Evolutionary conservation across 2,113 vertebrate genomes (phyloP).

Genomic region (Chinchilla lanigera): DNA sequence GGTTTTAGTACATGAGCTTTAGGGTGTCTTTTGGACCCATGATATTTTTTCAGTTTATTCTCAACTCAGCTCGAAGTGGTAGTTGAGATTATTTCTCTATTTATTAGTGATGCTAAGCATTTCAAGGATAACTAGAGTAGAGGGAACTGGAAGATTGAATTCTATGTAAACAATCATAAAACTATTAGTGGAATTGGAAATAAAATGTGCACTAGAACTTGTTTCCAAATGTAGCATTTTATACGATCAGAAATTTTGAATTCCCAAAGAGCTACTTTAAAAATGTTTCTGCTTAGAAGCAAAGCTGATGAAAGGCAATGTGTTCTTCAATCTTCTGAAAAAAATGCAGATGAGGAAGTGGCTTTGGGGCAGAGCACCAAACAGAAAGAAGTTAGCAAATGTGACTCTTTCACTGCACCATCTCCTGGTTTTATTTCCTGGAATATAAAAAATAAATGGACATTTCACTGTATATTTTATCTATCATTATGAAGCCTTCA

Average conservation of each 20-base stretch:
- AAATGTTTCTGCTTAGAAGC: not conserved
- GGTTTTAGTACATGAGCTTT: not conserved
- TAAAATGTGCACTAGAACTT: not conserved
- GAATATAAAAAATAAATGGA: not conserved
- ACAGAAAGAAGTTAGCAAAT: too few relatives aligned
- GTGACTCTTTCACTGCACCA: not conserved
- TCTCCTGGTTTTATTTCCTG: not conserved
- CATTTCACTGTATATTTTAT: not conserved
- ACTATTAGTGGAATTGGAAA: not conserved
- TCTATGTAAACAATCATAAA: not conserved
- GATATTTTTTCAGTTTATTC: not conserved
- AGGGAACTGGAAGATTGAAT: not conserved
- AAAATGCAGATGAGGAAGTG: not conserved
- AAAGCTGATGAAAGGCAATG: not conserved
- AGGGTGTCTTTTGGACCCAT: not conserved
- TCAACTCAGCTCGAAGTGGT: not conserved
- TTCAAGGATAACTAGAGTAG: not conserved
- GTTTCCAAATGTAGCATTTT: conserved; percentile 11
- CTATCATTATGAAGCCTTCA: not conserved
- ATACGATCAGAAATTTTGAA: not conserved
- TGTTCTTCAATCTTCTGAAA: not conserved
- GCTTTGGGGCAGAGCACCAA: not conserved
- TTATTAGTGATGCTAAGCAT: not conserved
- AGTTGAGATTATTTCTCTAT: not conserved
- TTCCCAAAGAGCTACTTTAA: not conserved